Conservation (phyloP, 2,113 vertebrate genomes). For the Amblyopsis rosae region DNA sequence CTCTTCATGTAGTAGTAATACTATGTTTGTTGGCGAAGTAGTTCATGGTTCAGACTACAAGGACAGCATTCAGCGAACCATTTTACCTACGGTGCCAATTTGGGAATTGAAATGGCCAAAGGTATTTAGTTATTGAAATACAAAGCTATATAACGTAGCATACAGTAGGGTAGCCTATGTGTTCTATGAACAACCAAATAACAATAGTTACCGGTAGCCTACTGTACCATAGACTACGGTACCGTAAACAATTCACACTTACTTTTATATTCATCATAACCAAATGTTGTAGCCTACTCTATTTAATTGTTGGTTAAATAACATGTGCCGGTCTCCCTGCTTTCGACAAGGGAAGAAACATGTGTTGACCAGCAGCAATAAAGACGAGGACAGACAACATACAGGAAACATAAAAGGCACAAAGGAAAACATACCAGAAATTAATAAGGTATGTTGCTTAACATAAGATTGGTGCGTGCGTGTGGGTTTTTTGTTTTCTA, state of each 20-base stretch:
- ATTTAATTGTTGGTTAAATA: not conserved
- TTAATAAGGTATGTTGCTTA: conserved; percentile 68
- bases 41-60: not conserved
- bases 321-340: not conserved
- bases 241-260: too few species aligned
- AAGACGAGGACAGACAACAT: conserved; percentile 51
- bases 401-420: conserved; percentile 47
- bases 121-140: conserved; percentile 49
- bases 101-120: conserved; percentile 70
- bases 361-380: conserved; percentile 62
- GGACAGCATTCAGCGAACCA: not conserved
- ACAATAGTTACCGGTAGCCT: too few species aligned
- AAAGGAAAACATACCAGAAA: conserved; percentile 79
- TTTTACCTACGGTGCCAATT: conserved; percentile 4
- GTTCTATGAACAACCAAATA: too few species aligned
- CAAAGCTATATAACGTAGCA: too few species aligned
- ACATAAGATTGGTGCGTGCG: not conserved
- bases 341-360: conserved; percentile 61
- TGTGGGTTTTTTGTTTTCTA: not conserved
- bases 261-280: too few species aligned
- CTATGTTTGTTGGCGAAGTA: not conserved
- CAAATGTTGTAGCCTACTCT: too few species aligned
- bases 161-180: too few species aligned
- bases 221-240: too few species aligned
- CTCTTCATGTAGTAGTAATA: too few species aligned